phyloP scores from a whole-genome alignment of 2,113 vertebrate genomes.

The Axis porcinus region DNA sequence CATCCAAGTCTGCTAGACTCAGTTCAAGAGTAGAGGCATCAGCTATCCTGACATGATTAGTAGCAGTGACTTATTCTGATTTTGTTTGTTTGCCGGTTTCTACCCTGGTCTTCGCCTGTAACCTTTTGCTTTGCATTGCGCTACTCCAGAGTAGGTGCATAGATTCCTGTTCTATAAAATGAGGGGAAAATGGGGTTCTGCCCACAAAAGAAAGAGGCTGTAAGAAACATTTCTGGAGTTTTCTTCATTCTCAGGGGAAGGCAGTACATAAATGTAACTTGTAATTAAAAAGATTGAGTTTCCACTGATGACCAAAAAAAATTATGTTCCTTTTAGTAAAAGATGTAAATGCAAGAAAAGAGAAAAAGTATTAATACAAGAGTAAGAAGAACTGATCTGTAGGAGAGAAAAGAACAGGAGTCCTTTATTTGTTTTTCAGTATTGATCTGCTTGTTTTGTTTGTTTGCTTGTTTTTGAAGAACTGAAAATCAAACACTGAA shows the following conservation, averaged over 20 bases:
- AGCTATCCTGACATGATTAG: neutral
- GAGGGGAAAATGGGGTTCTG: neutral
- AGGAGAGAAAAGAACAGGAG: neutral
- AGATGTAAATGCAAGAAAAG: neutral
- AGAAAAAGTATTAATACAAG: neutral
- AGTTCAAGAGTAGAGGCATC: neutral
- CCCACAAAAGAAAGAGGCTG: neutral
- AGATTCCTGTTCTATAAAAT: neutral
- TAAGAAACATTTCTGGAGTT: neutral
- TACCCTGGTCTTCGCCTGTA: neutral
- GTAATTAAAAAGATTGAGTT: neutral
- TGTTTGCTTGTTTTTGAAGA: constrained; percentile 11
- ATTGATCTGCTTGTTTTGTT: neutral
- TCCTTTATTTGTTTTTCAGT: neutral
- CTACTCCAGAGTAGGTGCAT: neutral
- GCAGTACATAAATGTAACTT: neutral
- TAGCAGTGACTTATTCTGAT: neutral
- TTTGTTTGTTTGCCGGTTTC: neutral
- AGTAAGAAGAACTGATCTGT: neutral
- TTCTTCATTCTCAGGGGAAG: neutral
- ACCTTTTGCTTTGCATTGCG: neutral
- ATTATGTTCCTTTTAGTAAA: neutral
- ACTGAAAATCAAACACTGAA: neutral
- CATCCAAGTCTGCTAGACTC: neutral
- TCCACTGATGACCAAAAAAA: neutral